Conservation (phyloP, 2,888 invertebrate genomes). For the Heliconius hortense region DNA sequence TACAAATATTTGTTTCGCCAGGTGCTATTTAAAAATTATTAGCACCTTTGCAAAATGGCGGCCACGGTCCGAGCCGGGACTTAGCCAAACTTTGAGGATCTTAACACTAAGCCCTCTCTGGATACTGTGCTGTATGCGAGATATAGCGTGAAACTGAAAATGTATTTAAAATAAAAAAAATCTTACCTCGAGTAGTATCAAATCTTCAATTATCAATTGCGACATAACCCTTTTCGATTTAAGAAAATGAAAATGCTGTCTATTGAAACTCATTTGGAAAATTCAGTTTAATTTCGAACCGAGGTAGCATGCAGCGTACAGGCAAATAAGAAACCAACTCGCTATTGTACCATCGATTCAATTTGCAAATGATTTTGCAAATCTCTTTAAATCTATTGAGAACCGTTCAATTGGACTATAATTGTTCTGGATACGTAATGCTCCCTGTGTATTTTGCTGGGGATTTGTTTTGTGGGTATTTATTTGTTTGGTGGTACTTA, state of each 20-base stretch:
- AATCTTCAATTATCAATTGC: not conserved
- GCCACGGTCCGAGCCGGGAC: too few species aligned
- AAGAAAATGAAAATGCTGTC: not conserved
- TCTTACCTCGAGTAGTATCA: too few species aligned
- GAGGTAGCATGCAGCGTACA: not conserved
- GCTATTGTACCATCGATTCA: conserved; percentile 23
- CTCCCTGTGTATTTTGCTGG: conserved; percentile 10
- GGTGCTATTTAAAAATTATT: too few species aligned
- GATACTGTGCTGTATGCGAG: too few species aligned
- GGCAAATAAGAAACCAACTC: conserved; percentile 21
- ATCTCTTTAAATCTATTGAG: conserved; percentile 35
- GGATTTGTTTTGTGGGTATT: not conserved
- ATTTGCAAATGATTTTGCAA: conserved; percentile 25
- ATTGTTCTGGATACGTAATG: conserved; percentile 13
- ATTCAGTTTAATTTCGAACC: conserved; percentile 6
- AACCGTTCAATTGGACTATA: conserved; percentile 23
- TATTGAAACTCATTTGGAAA: not conserved
- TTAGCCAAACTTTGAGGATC: too few species aligned
- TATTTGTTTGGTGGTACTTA: not conserved
- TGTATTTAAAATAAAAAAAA: too few species aligned
- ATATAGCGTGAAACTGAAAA: too few species aligned
- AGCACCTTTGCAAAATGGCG: too few species aligned
- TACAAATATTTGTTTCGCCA: too few species aligned
- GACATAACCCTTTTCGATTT: not conserved
- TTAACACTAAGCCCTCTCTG: too few species aligned